A percentile compares a stretch with the other conserved stretches of the same genome.
phyloP scores from a whole-genome alignment of 1,140 invertebrate genomes.

The Heliconius congener region DNA sequence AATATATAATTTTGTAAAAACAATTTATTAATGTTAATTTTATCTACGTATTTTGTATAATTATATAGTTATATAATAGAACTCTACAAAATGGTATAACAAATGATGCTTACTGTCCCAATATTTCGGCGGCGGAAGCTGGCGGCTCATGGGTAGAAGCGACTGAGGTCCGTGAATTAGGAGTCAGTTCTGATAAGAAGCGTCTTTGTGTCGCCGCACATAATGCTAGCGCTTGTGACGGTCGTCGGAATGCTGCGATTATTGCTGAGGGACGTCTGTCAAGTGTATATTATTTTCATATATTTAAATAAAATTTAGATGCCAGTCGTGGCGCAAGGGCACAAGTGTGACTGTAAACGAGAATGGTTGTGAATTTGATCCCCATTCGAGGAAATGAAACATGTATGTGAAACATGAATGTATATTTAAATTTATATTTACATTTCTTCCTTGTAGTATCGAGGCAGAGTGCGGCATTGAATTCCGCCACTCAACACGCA shows the following conservation, averaged over 20 bases:
- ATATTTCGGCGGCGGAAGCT: slow-evolving; percentile 64
- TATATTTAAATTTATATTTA: too few relatives aligned
- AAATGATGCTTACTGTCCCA: slow-evolving; percentile 65
- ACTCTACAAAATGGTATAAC: background rate
- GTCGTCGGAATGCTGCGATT: slow-evolving; percentile 81
- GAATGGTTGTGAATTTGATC: too few relatives aligned
- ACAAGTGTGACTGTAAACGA: too few relatives aligned
- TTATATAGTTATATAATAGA: background rate
- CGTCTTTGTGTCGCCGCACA: slow-evolving; percentile 77
- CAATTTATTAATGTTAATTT: too few relatives aligned
- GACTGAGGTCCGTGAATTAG: slow-evolving; percentile 65
- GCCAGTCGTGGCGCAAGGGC: too few relatives aligned
- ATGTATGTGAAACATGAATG: too few relatives aligned
- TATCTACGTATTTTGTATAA: too few relatives aligned
- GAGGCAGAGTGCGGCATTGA: too few relatives aligned
- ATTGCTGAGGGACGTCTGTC: slow-evolving; percentile 81
- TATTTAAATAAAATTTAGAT: background rate
- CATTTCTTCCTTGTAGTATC: too few relatives aligned
- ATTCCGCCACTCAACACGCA: too few relatives aligned
- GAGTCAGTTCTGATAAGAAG: slow-evolving; percentile 65
- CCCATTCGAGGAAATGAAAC: too few relatives aligned
- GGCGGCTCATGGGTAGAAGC: slow-evolving; percentile 64
- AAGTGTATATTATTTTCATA: slow-evolving; percentile 12
- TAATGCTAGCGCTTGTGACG: slow-evolving; percentile 81
- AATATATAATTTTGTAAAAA: too few relatives aligned